These are phyloP conservation scores for Lasioglossum vierecki DNA, from an alignment of 2,888 invertebrate species.

Conservation along the genomic window DNA sequence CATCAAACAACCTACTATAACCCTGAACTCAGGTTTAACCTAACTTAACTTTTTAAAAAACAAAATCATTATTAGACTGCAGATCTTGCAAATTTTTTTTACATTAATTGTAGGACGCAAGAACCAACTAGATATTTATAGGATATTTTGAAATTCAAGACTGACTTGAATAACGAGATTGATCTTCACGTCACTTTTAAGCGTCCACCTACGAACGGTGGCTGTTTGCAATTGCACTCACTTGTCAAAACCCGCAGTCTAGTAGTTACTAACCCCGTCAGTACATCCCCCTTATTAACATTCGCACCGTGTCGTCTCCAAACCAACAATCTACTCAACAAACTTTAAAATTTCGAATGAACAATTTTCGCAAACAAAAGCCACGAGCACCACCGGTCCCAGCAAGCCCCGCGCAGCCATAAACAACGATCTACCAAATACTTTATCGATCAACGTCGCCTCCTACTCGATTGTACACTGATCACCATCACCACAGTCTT, in stretches of 20 bases:
- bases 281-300: background rate
- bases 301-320: background rate
- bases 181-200: too few relatives aligned
- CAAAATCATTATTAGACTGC: background rate
- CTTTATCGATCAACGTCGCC: slow-evolving; percentile 38
- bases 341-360: background rate
- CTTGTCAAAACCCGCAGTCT: background rate
- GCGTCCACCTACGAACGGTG: too few relatives aligned
- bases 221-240: background rate
- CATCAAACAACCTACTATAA: background rate
- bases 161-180: too few relatives aligned
- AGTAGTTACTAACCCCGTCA: background rate
- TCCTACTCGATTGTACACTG: slow-evolving; percentile 51
- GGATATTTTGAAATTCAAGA: too few relatives aligned
- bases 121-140: background rate
- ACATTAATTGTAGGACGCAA: background rate
- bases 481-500: slow-evolving; percentile 3
- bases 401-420: slow-evolving; percentile 10
- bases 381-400: background rate
- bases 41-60: background rate
- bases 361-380: background rate
- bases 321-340: background rate
- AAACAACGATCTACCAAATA: slow-evolving; percentile 39
- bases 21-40: background rate
- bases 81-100: background rate